phyloP scores from a whole-genome alignment of 2,888 invertebrate genomes.

The Dolichomitus sp. region DNA sequence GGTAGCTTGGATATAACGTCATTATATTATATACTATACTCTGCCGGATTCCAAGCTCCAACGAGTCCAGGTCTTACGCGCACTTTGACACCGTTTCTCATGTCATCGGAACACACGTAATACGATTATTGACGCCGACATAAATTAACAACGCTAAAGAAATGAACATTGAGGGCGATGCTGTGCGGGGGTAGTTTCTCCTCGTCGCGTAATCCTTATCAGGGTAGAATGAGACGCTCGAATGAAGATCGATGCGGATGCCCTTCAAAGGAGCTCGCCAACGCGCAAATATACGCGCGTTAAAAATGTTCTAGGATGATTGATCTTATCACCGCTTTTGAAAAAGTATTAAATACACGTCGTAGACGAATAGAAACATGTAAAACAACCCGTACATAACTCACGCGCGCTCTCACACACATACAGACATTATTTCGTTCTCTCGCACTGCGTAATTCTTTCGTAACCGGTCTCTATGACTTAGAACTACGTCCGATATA shows the following conservation, averaged over 20 bases:
- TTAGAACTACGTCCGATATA: conserved; percentile 72
- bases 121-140: conserved; percentile 53
- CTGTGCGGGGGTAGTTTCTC: conserved; percentile 9
- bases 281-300: conserved; percentile 32
- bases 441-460: conserved; percentile 57
- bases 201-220: conserved; percentile 10
- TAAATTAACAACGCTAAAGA: conserved; percentile 52
- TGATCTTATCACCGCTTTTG: conserved; percentile 63
- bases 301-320: background rate
- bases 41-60: conserved; percentile 56
- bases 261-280: conserved; percentile 17
- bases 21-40: conserved; percentile 47
- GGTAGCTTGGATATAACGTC: conserved; percentile 44
- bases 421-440: conserved; percentile 29
- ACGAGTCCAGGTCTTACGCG: conserved; percentile 49
- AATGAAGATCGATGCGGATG: conserved; percentile 29
- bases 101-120: conserved; percentile 59
- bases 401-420: conserved; percentile 43
- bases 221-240: conserved; percentile 2
- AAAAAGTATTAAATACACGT: conserved; percentile 83
- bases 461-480: conserved; percentile 62
- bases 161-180: conserved; percentile 47
- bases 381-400: conserved; percentile 75
- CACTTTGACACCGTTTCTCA: conserved; percentile 60
- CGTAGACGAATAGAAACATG: conserved; percentile 76